Conservation (phyloP, 2,888 invertebrate species). For the Andrena minutula region DNA sequence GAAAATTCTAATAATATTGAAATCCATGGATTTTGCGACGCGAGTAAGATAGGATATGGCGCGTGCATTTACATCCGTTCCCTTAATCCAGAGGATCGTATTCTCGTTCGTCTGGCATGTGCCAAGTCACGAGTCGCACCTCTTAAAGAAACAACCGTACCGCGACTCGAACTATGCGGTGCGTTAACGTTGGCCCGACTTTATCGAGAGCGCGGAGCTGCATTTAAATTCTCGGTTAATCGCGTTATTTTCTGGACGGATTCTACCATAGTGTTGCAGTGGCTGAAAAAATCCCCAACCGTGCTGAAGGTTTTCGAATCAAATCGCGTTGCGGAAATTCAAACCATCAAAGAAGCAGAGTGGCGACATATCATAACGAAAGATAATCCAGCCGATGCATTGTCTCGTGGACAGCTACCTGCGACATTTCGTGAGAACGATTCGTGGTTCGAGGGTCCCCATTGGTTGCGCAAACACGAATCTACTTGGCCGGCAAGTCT, state of each 20-base stretch:
- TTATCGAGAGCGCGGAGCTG: not conserved
- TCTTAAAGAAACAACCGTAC: not conserved
- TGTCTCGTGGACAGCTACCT: no score
- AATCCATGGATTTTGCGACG: constrained; percentile 39
- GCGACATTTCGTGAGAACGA: no score
- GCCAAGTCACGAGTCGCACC: constrained; percentile 43
- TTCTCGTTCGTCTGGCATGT: not conserved
- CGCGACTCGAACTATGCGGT: constrained; percentile 30
- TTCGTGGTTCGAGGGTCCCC: no score
- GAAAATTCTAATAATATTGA: constrained; percentile 34
- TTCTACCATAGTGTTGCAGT: constrained; percentile 7
- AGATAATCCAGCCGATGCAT: constrained; percentile 19
- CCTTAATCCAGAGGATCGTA: not conserved
- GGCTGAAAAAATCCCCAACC: constrained; percentile 2
- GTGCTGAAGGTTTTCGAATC: constrained; percentile 16
- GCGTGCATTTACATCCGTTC: constrained; percentile 10
- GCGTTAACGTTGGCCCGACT: not conserved
- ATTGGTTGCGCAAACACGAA: no score
- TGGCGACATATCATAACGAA: constrained; percentile 24
- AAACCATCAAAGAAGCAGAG: not conserved
- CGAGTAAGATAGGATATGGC: constrained; percentile 24
- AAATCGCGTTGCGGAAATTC: constrained; percentile 24
- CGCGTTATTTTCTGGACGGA: not conserved
- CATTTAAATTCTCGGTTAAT: not conserved
- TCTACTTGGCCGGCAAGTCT: constrained; percentile 6